Base-by-base conservation (phyloP, 2,113 vertebrate species). In the Podocnemis expansa region DNA sequence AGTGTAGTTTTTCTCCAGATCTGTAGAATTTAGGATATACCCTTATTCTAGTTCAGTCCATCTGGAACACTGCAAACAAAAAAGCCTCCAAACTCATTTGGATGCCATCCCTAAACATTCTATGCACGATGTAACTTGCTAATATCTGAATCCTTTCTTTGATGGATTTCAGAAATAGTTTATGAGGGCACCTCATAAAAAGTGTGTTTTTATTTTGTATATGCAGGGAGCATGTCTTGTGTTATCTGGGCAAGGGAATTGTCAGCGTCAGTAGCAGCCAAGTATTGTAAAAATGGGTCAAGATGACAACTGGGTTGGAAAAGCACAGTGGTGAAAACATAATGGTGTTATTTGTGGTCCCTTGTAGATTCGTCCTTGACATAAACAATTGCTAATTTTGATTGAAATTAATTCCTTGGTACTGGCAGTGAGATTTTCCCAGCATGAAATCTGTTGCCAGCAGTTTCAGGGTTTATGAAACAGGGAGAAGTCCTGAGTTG, bases 391-490 rank as follows among this genome's bases (percentile, higher is more conserved):
- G 75, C 78, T 75, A 21, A 79, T 91, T 25, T 89, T 89, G 76
- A 90, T 90, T 85, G 90, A 90, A 73, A 96, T 41, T 91, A 86
- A 84, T 80, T n/a, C 89, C 45, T 87, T 45, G 84, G 10, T 78
- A 43, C 41, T n/a, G 58, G 58, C 81, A 55, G 52, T 78, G 52
- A 85, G 85, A 16, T 84, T 93, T 95, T 89, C 89, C 34, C 79
- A 67, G 31, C 34, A 3, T 51, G 70, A 75, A 76, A 80, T 85
- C 87, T 76, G 29, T 91, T 82, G 58, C 31, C 85, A 47, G 31
- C 87, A 3, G n/a, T 91, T 38, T 91, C 89, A 92, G 84, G 22
- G 85, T 89, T 92, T 91, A 90, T 79, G 82, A 80, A 70, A 47
- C 19, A 70, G 51, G 51, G 49, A 79, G 92, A 78, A 19, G 49